These are phyloP conservation scores for Aphidius colemani DNA, from an alignment of 2,888 invertebrate species.

Conservation along the genomic window DNA sequence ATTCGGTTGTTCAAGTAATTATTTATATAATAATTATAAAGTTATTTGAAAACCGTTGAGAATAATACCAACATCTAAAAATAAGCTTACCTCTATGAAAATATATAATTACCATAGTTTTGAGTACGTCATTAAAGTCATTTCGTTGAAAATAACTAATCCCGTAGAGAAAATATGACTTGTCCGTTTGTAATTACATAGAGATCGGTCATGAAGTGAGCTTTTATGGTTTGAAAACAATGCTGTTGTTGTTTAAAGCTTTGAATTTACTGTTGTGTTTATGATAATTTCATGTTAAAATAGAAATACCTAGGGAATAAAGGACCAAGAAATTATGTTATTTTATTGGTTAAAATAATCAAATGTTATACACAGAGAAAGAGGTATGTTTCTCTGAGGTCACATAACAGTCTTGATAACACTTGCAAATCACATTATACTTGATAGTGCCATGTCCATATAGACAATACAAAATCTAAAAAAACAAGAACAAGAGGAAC, in stretches of 20 bases:
- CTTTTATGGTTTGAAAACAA: constrained; percentile 45
- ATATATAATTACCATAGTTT: too few relatives aligned
- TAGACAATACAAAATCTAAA: constrained; percentile 7
- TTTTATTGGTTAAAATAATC: constrained; percentile 5
- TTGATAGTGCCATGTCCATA: constrained; percentile 26
- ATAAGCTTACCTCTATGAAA: too few relatives aligned
- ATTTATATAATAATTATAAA: too few relatives aligned
- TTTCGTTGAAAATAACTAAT: not conserved
- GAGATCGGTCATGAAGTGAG: constrained; percentile 26
- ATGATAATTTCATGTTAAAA: constrained; percentile 46
- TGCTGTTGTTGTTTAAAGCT: constrained; percentile 29
- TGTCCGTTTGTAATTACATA: constrained; percentile 29
- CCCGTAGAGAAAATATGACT: constrained; percentile 2
- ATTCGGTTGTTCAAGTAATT: too few relatives aligned
- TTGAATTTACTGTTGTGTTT: constrained; percentile 43
- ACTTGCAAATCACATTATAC: constrained; percentile 59
- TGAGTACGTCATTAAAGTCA: too few relatives aligned
- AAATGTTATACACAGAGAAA: not conserved
- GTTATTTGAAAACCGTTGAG: too few relatives aligned
- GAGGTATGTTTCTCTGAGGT: constrained; percentile 19
- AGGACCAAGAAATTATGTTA: constrained; percentile 7
- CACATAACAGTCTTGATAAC: constrained; percentile 53
- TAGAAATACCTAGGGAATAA: constrained; percentile 22
- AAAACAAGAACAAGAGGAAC: not conserved
- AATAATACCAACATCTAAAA: too few relatives aligned